Base-by-base conservation (phyloP, 2,113 vertebrate genomes). In the Albula goreensis region DNA sequence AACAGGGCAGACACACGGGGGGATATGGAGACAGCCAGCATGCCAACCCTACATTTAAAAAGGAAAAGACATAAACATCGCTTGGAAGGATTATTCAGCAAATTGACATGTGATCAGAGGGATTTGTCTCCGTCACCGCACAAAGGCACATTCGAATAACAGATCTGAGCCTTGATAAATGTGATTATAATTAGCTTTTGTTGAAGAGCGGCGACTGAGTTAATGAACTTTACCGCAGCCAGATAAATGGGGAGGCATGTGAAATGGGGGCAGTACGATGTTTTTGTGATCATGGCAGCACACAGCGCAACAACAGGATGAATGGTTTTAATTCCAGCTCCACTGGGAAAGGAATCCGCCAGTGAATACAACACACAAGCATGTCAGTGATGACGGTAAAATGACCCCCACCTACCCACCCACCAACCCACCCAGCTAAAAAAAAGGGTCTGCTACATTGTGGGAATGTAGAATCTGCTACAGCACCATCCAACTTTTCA, bases 41-140 rank as follows among this genome's bases (percentile, higher is more conserved):
- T 48, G 81, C 17, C 56, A 9, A 31, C 41, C 22, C 31, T 57
- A 79, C 41, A 48, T 41, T 5, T 12, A 48, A 83, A 86, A 90
- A 87, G 51, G 88, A 87, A 93, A 94, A 92, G 92, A 94, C 89
- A 93, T 95, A 92, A 94, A 94, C 93, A 92, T 85, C 88, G 83
- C 89, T 86, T 86, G 88, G 89, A 83, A 88, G 94, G 94, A 94
- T 94, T 94, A 95, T 86, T 87, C 84, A 86, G 89, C 91, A 92
- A 90, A 92, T 90, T 66, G 90, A 92, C 86, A 86, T 92, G 90
- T 94, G 93, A 94, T 94, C 93, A 92, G 82, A 85, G 94, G 94
- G 94, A 95, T 95, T 96, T 95, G 89, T 88, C 86, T 90, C 90
- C 88, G 81, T 70, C 86, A 85, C 89, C 88, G 87, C 92, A 93